A percentile compares a stretch with the other conserved stretches of the same genome.
Conservation (phyloP, 2,113 vertebrate genomes). For the Corapipo altera region DNA sequence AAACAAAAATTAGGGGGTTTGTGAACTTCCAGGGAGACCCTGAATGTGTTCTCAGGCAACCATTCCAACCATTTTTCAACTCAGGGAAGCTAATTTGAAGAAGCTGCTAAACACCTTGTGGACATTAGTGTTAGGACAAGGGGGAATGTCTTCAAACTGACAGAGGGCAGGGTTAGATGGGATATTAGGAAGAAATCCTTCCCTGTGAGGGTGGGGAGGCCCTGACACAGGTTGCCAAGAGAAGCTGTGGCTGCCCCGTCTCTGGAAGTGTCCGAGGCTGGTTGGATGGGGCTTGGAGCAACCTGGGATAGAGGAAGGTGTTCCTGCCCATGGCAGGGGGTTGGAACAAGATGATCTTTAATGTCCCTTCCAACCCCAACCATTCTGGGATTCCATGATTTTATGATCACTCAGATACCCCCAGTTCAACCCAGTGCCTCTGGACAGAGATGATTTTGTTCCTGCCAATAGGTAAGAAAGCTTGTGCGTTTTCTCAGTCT, state of each 20-base stretch:
- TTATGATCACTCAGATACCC: background rate
- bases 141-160: background rate
- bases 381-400: background rate
- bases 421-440: background rate
- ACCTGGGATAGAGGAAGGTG: rapidly evolving
- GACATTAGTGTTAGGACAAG: background rate
- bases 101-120: background rate
- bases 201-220: background rate
- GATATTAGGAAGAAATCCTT: background rate
- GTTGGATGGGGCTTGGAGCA: rapidly evolving
- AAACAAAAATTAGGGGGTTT: background rate
- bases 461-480: background rate
- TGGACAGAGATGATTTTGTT: background rate
- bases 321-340: background rate
- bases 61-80: background rate
- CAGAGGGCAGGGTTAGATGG: background rate
- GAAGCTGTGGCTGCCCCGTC: rapidly evolving
- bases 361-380: background rate
- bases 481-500: background rate
- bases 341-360: background rate
- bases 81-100: background rate
- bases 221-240: background rate
- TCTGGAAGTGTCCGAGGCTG: background rate
- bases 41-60: rapidly evolving
- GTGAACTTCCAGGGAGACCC: background rate